These are phyloP conservation scores for Herpetotheres cachinnans DNA, from an alignment of 2,113 vertebrate genomes.

Conservation along the genomic window DNA sequence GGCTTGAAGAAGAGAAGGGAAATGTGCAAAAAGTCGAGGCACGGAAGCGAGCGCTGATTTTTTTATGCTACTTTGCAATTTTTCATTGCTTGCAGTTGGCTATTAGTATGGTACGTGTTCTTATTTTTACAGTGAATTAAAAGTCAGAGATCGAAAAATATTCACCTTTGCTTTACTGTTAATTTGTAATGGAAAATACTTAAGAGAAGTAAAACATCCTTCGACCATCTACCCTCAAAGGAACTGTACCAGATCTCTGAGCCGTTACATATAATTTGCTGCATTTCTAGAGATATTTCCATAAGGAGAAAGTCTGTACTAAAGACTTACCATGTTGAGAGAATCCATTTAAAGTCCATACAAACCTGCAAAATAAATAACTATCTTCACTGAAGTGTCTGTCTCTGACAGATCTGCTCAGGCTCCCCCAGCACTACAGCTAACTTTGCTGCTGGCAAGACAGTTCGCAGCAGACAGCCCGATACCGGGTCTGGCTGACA, in stretches of 20 bases:
- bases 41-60: fast-evolving
- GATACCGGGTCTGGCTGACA: not conserved
- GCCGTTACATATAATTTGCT: not conserved
- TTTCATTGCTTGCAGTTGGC: not conserved
- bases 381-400: not conserved
- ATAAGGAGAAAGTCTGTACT: not conserved
- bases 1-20: not conserved
- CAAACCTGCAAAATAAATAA: conserved; percentile 52
- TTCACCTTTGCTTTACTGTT: conserved; percentile 45
- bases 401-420: not conserved
- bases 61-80: not conserved
- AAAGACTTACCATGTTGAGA: not conserved
- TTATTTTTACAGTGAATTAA: not conserved
- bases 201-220: not conserved
- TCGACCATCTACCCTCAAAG: not conserved
- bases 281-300: not conserved
- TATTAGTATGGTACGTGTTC: not conserved
- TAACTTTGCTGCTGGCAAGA: not conserved
- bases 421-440: not conserved
- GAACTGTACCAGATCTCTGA: not conserved
- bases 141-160: conserved; percentile 1
- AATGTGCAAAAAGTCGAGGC: not conserved
- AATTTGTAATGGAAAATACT: not conserved
- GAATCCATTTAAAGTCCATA: not conserved
- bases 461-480: not conserved